These are phyloP conservation scores for Calliphora vomitoria DNA, from an alignment of 2,888 invertebrate genomes.

Conservation along the genomic window DNA sequence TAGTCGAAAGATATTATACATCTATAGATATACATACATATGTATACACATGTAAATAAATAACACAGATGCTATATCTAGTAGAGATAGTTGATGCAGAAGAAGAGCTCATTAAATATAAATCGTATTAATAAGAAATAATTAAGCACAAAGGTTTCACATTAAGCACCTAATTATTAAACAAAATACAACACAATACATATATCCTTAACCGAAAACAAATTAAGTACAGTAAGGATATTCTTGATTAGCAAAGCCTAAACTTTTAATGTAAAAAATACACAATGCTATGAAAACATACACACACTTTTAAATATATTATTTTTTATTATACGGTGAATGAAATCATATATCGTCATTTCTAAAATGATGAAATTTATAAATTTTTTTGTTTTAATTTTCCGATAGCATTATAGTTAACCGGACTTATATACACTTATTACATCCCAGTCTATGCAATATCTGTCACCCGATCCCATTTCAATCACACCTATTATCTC, in stretches of 20 bases:
- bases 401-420: too few relatives aligned
- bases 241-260: background rate
- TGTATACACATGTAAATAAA: background rate
- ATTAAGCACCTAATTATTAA: slow-evolving; percentile 43
- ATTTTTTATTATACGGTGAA: too few relatives aligned
- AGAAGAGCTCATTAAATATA: slow-evolving; percentile 39
- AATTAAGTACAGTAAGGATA: slow-evolving; percentile 9
- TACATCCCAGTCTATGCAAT: too few relatives aligned
- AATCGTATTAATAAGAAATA: slow-evolving; percentile 55
- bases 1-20: too few relatives aligned
- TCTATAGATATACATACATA: background rate
- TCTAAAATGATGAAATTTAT: too few relatives aligned
- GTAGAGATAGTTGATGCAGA: background rate
- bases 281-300: background rate
- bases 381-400: too few relatives aligned
- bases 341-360: too few relatives aligned
- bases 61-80: background rate
- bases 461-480: too few relatives aligned
- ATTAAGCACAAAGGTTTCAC: slow-evolving; percentile 54
- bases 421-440: too few relatives aligned
- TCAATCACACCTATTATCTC: too few relatives aligned
- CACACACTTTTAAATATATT: too few relatives aligned
- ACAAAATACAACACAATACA: slow-evolving; percentile 15
- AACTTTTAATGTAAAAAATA: background rate
- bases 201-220: slow-evolving; percentile 3